Evolutionary conservation across 2,888 invertebrate genomes (phyloP).

Genomic region (Eupithecia insigniata): DNA sequence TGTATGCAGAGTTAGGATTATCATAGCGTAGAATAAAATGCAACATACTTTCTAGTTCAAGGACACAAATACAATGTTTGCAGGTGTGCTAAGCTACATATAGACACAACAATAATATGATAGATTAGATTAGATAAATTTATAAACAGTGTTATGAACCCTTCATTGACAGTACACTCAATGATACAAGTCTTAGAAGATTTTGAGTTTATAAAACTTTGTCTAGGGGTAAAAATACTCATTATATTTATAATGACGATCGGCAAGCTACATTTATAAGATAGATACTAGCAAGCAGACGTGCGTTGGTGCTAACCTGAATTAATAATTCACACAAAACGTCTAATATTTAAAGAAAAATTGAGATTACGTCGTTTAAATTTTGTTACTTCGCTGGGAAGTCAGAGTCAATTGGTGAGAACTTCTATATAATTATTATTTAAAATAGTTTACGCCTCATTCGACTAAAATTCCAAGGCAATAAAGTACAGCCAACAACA

Average conservation of each 20-base stretch:
- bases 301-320: slow-evolving; percentile 15
- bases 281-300: neutral
- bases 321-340: slow-evolving; percentile 23
- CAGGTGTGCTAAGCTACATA: neutral
- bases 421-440: slow-evolving; percentile 4
- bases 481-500: slow-evolving; percentile 42
- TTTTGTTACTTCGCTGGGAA: slow-evolving; percentile 3
- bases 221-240: neutral
- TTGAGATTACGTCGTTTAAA: slow-evolving; percentile 21
- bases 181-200: neutral
- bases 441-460: slow-evolving; percentile 23
- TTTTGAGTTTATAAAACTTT: neutral
- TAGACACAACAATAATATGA: neutral
- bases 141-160: neutral
- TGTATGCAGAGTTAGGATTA: neutral
- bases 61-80: neutral
- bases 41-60: neutral
- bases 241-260: neutral
- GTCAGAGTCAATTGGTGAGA: neutral
- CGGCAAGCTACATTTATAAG: neutral
- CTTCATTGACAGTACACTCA: neutral
- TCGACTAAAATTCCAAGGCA: slow-evolving; percentile 40
- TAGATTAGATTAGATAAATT: neutral
- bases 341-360: slow-evolving; percentile 13
- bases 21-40: neutral